These are phyloP conservation scores for Onchidella celtica DNA, from an alignment of 2,888 invertebrate species.

Conservation along the genomic window DNA sequence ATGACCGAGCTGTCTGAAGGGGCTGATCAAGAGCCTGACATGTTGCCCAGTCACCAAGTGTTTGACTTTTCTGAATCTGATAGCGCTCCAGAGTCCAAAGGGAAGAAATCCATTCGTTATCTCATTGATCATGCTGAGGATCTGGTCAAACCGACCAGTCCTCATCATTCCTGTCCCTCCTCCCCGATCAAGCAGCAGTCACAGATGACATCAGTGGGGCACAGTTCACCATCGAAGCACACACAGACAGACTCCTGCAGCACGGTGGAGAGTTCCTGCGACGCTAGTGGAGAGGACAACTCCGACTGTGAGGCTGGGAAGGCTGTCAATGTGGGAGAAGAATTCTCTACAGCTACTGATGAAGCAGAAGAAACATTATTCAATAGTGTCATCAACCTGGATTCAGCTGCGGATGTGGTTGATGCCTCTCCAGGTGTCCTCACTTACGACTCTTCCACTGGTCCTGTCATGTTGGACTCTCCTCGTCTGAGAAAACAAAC, in stretches of 20 bases:
- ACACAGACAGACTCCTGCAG: constrained; percentile 54
- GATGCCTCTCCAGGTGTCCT: constrained; percentile 50
- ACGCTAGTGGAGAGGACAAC: constrained; percentile 73
- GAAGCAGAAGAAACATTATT: constrained; percentile 69
- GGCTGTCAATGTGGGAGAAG: constrained; percentile 61
- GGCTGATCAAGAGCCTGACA: neutral
- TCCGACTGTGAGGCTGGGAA: constrained; percentile 68
- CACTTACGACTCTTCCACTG: constrained; percentile 27
- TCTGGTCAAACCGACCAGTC: constrained; percentile 58
- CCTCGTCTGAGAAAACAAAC: constrained; percentile 58
- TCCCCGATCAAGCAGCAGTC: constrained; percentile 37
- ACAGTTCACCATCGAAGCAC: constrained; percentile 54
- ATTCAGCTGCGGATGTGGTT: constrained; percentile 66
- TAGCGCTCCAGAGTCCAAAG: constrained; percentile 50
- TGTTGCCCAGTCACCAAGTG: neutral
- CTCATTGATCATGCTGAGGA: constrained; percentile 72
- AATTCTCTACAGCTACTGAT: constrained; percentile 69
- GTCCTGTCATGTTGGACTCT: constrained; percentile 62
- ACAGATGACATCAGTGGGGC: constrained; percentile 12
- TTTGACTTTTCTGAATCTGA: constrained; percentile 53
- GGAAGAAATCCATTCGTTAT: constrained; percentile 61
- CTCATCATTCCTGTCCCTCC: constrained; percentile 17
- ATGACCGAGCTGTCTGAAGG: neutral
- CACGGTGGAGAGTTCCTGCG: constrained; percentile 69
- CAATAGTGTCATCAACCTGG: constrained; percentile 69